Base-by-base conservation (phyloP, 2,797 vertebrate genomes). In the Halcyon smyrnensis region DNA sequence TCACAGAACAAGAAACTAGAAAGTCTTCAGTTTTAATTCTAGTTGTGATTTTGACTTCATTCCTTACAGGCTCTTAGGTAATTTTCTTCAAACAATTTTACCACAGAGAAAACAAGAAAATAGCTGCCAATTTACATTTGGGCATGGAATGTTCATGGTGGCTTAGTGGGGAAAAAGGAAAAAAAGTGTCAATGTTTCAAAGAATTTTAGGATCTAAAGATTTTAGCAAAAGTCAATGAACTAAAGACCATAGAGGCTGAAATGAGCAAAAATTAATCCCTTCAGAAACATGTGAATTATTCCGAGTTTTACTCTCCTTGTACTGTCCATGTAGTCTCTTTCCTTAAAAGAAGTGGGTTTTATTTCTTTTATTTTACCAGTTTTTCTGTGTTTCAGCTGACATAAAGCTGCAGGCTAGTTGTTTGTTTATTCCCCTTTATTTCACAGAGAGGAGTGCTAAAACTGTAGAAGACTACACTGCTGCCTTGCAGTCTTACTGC, bases 151-250 rank as follows among this genome's bases (percentile, higher is more conserved):
- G 21, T 48, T 87, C 6, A 8, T 43, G 17, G 24, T 28, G 20
- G 39, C 3, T 56, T 43, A 18, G 6, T 25, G 9, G 7, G 2
- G 7, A 64, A 70, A 54, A 54, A 51, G 7, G 24, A 64, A 45
- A 56, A 56, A 45, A 4, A 2, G 2, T 20, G 10, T 2, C 7
- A 53, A 32, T 5, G 0, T 34, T 11, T 54, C 25, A 43, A 54
- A 90, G 25, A 89, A 3, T 2, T 59, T 74, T 70, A 70, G 9
- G 14, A 60, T 67, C 8, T 36, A 60, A 28, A 43, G 8, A n/a
- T 5, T 56, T 77, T 53, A 28, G 11, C 54, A 20, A n/a, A 70
- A 63, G 4, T 56, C 43, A 76, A 59, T 6, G 23, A 11, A 70
- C 13, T 83, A 70, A 82, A 56, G 6, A 28, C 4, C 23, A 45